A percentile compares a stretch with the other conserved stretches of the same genome.
phyloP scores from a whole-genome alignment of 1,140 invertebrate genomes.

The Drosophila malerkotliana region DNA sequence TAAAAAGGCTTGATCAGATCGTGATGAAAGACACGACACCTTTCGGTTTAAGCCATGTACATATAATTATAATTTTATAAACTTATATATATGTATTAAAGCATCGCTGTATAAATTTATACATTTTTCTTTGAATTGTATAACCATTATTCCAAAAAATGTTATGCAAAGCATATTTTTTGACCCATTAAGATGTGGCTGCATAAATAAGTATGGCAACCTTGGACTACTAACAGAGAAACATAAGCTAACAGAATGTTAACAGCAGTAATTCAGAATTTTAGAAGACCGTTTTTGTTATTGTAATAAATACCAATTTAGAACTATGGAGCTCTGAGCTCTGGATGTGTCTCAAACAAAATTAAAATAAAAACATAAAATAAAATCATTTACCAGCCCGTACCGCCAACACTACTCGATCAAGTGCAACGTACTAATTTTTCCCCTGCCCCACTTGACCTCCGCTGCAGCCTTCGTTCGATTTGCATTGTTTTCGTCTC shows the following conservation, averaged over 20 bases:
- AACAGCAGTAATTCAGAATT: neutral
- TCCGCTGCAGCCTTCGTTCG: neutral
- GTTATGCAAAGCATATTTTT: neutral
- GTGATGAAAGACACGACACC: too few relatives aligned
- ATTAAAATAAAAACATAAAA: constrained; percentile 23
- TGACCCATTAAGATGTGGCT: neutral
- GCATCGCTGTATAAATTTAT: too few relatives aligned
- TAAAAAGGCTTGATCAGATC: too few relatives aligned
- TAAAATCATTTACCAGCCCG: constrained; percentile 16
- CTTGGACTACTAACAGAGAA: neutral
- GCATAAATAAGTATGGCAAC: neutral
- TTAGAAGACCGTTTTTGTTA: neutral
- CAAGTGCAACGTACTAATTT: constrained; percentile 18
- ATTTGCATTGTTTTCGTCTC: constrained; percentile 12
- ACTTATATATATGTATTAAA: too few relatives aligned
- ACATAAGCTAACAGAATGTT: neutral
- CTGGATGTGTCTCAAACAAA: constrained; percentile 7
- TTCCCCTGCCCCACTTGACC: neutral
- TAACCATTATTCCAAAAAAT: too few relatives aligned
- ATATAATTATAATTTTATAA: too few relatives aligned
- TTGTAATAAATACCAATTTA: neutral
- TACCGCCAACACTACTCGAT: constrained; percentile 15
- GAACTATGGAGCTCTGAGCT: neutral
- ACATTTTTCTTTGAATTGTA: too few relatives aligned
- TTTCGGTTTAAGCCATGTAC: too few relatives aligned